These are phyloP conservation scores for Pristionchus entomophagus DNA, from an alignment of 2,888 invertebrate genomes.

Conservation along the genomic window DNA sequence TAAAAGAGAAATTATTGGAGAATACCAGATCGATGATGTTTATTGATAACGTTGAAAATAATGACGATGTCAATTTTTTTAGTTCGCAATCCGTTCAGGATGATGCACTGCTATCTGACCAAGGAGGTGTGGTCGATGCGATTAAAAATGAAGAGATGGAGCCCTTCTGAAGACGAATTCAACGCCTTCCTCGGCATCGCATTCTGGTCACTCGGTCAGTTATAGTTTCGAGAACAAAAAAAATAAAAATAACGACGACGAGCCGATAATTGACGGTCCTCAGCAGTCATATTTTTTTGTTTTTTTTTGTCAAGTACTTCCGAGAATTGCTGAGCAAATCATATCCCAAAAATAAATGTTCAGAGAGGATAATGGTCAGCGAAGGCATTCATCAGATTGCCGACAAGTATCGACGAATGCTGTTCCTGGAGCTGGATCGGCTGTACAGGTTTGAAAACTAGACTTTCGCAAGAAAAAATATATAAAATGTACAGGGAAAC, in stretches of 20 bases:
- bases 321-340: too few species aligned
- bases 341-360: too few species aligned
- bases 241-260: too few species aligned
- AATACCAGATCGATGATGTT: too few species aligned
- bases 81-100: background rate
- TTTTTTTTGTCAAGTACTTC: too few species aligned
- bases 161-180: constrained; percentile 1
- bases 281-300: too few species aligned
- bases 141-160: background rate
- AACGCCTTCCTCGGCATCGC: background rate
- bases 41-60: background rate
- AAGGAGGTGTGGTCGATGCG: constrained; percentile 16
- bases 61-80: background rate
- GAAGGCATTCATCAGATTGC: background rate
- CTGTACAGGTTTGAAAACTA: background rate
- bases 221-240: background rate
- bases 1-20: too few species aligned
- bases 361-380: background rate
- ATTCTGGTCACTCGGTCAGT: constrained; percentile 18
- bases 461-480: too few species aligned
- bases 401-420: constrained; percentile 10
- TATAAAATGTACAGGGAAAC: background rate
- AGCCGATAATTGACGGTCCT: too few species aligned
- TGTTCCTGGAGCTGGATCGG: background rate
- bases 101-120: background rate